Conservation (phyloP, 2,113 vertebrate species). For the Syngnathus floridae region DNA sequence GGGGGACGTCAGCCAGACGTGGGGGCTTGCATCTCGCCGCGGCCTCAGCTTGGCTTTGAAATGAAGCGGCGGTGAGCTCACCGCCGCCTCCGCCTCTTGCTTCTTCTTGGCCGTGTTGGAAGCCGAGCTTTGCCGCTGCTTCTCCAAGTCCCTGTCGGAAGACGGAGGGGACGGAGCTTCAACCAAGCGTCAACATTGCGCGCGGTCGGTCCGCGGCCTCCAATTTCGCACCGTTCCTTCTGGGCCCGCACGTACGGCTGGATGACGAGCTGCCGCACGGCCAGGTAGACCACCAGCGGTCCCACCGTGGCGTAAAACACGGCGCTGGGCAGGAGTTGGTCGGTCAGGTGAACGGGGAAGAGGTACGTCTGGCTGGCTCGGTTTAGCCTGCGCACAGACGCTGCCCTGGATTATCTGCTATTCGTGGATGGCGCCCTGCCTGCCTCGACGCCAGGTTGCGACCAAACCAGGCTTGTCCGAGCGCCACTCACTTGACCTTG, state of each 20-base stretch:
- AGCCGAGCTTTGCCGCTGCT: constrained; percentile 84
- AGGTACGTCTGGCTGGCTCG: constrained; percentile 97
- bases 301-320: constrained; percentile 96
- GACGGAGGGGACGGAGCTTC: constrained; percentile 4
- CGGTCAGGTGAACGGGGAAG: constrained; percentile 95
- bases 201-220: no score
- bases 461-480: not conserved
- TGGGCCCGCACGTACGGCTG: constrained; percentile 88
- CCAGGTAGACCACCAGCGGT: constrained; percentile 87
- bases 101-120: constrained; percentile 85
- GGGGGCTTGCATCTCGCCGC: no score
- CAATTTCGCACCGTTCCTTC: constrained; percentile 85
- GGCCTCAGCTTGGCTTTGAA: no score
- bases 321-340: constrained; percentile 92
- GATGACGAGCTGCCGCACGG: constrained; percentile 88
- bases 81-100: constrained; percentile 90
- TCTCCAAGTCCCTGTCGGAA: constrained; percentile 84
- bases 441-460: no score
- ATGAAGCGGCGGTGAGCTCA: constrained; percentile 68
- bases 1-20: no score
- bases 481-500: constrained; percentile 87
- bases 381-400: constrained; percentile 76
- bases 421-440: no score
- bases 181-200: no score
- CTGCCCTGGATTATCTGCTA: not conserved